A percentile compares a stretch with the other conserved stretches of the same genome.
These are phyloP conservation scores for Salvelinus alpinus DNA, from an alignment of 2,113 vertebrate genomes.

Conservation along the genomic window DNA sequence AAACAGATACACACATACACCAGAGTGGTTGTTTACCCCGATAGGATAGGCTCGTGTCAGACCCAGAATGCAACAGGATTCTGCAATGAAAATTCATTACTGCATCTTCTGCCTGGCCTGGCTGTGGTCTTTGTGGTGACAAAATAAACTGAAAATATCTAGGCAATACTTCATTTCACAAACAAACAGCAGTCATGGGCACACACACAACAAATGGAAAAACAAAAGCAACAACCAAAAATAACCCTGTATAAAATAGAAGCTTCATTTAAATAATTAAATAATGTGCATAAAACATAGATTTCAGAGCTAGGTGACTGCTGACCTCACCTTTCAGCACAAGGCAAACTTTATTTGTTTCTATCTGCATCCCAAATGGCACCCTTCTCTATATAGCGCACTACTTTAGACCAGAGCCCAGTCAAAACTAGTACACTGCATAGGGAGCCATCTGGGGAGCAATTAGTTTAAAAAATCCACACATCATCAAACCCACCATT, in stretches of 20 bases:
- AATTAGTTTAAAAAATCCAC: not conserved
- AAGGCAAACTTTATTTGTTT: constrained; percentile 26
- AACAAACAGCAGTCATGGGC: constrained; percentile 62
- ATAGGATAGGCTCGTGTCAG: constrained; percentile 9
- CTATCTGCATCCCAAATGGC: not conserved
- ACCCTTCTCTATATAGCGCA: no score
- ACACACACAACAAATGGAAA: constrained; percentile 29
- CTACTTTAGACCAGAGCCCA: not conserved
- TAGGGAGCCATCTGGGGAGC: no score
- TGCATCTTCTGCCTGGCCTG: constrained; percentile 28
- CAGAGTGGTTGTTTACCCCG: constrained; percentile 25
- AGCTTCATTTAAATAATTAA: constrained; percentile 78
- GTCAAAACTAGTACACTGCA: not conserved
- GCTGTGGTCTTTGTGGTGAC: constrained; percentile 17
- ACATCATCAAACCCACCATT: no score
- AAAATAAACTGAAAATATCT: constrained; percentile 35
- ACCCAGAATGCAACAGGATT: constrained; percentile 16
- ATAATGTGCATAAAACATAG: constrained; percentile 73
- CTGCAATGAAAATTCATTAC: constrained; percentile 20
- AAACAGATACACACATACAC: constrained; percentile 26
- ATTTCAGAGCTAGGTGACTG: constrained; percentile 60
- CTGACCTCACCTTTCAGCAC: constrained; percentile 36
- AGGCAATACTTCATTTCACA: constrained; percentile 51
- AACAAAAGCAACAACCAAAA: constrained; percentile 19
- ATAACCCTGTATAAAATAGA: constrained; percentile 67